Base-by-base conservation (phyloP, 2,797 vertebrate genomes). In the Oceanodroma leucorhoa region DNA sequence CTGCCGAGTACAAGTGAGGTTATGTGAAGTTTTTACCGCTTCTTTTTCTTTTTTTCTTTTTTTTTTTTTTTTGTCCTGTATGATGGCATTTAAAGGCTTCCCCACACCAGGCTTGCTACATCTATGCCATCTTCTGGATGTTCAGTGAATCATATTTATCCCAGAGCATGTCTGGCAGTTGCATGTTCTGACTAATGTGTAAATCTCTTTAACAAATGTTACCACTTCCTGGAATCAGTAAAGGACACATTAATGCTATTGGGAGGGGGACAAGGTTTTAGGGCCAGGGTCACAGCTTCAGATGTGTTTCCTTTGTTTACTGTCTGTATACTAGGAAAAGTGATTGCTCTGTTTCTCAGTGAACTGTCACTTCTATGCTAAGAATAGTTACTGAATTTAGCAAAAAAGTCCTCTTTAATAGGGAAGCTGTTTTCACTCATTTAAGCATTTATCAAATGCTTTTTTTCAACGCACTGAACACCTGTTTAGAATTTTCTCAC, bases 61-160 rank as follows among this genome's bases (percentile, higher is more conserved):
- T 19, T 38, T 34, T 26, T 3, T 9, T 26, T 11, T 19, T 38
- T 34, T 26, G 0, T 8, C 24, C 18, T 14, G 10, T 26, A 6
- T 23, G 53, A 53, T 34, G 32, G 4, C 48, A 79, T 81, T 67
- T 91, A 48, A 77, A 91, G 38, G 18, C 48, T 90, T 96, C 21
- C 58, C 50, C 70, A 23, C 64, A 10, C 22, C 45, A 87, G 89
- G 21, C 89, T 91, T 73, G 79, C 79, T 75, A 14, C 92, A 36
- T 83, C 64, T 88, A 12, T 58, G 94, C 97, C 96, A 96, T 90
- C 97, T 97, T 73, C 96, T 97, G 97, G 96, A 64, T 45, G 50
- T 83, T 93, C 20, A 2, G 55, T 51, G 91, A 95, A 97, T 78
- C 82, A 78, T 64, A 20, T 51, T 70, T 19, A 36, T 45, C 19